A percentile compares a stretch with the other conserved stretches of the same genome.
Evolutionary conservation across 2,888 invertebrate species (phyloP).

Genomic region (Schizotus pectinicornis): DNA sequence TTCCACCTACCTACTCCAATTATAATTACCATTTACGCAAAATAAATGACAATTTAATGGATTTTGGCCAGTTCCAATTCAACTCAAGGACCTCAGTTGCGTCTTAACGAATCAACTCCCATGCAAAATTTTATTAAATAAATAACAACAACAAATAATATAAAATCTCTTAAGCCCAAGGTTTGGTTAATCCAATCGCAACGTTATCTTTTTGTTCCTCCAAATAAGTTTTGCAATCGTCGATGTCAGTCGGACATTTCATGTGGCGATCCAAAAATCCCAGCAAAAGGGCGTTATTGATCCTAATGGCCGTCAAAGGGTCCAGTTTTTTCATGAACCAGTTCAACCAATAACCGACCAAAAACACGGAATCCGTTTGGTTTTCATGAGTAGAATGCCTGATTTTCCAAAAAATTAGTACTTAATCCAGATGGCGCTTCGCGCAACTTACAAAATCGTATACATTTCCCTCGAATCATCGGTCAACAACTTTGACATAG

Average conservation of each 20-base stretch:
- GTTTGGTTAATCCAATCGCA: constrained; percentile 53
- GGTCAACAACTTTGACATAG: constrained; percentile 57
- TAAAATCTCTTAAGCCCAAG: constrained; percentile 50
- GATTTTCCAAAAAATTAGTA: constrained; percentile 28
- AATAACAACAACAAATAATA: not conserved
- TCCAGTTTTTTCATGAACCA: constrained; percentile 60
- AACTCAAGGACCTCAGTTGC: too few relatives aligned
- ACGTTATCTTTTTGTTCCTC: constrained; percentile 46
- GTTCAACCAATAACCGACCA: constrained; percentile 60
- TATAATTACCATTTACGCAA: too few relatives aligned
- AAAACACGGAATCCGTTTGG: constrained; percentile 58
- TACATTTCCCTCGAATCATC: constrained; percentile 51
- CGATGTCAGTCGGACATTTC: constrained; percentile 40
- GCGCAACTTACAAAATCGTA: constrained; percentile 56
- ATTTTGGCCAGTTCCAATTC: too few relatives aligned
- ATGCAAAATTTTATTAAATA: not conserved
- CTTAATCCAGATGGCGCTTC: not conserved
- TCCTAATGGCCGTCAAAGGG: constrained; percentile 51
- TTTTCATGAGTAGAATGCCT: constrained; percentile 61
- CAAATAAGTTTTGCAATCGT: constrained; percentile 45
- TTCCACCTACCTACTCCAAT: too few relatives aligned
- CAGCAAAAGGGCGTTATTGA: constrained; percentile 58
- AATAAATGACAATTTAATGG: too few relatives aligned
- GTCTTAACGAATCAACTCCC: too few relatives aligned
- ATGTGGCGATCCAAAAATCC: constrained; percentile 54